phyloP scores from a whole-genome alignment of 1,140 invertebrate species.

The Drosophila ohnishii region DNA sequence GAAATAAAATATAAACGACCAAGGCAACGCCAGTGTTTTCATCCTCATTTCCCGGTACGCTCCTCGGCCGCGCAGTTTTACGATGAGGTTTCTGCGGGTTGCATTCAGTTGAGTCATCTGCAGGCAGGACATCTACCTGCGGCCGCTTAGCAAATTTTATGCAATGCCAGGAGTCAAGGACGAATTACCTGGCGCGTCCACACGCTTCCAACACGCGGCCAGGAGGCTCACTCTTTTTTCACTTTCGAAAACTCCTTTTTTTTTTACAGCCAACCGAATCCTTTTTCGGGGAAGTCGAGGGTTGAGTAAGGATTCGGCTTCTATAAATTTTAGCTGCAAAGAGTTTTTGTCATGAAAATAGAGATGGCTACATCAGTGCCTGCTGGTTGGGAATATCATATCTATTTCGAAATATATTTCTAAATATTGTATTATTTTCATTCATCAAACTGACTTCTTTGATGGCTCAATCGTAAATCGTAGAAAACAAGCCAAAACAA shows the following conservation, averaged over 20 bases:
- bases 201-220: constrained; percentile 51
- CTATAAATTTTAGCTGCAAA: background rate
- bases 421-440: background rate
- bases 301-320: background rate
- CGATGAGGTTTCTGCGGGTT: constrained; percentile 70
- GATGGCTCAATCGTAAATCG: background rate
- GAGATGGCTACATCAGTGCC: background rate
- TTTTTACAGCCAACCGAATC: constrained; percentile 10
- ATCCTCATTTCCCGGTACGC: constrained; percentile 31
- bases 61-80: constrained; percentile 27
- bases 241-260: constrained; percentile 12
- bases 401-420: background rate
- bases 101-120: constrained; percentile 68
- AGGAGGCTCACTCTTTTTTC: constrained; percentile 37
- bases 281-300: constrained; percentile 16
- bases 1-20: constrained; percentile 29
- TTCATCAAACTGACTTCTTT: background rate
- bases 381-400: background rate
- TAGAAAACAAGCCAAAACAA: background rate
- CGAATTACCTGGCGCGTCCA: constrained; percentile 20
- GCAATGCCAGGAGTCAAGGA: constrained; percentile 46
- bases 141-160: constrained; percentile 59
- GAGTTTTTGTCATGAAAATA: background rate
- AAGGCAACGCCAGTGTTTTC: background rate
- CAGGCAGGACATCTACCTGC: constrained; percentile 42